Percentiles rank a stretch among this genome's conserved stretches.
Evolutionary conservation across 2,797 vertebrate species (phyloP).

Genomic region (Neosilurus mollespiculum): DNA sequence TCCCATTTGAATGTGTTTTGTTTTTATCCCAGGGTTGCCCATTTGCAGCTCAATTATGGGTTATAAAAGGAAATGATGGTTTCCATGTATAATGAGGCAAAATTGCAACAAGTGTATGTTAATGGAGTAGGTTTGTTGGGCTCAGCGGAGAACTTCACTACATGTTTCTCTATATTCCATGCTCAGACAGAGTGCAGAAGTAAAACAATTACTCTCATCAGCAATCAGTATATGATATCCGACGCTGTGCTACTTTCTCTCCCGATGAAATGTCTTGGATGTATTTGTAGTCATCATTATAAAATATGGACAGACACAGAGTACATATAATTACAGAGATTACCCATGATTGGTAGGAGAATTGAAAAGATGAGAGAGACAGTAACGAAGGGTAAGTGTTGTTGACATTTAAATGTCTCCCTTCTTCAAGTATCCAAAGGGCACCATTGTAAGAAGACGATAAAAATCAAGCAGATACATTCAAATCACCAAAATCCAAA

Average conservation of each 20-base stretch:
- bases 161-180: constrained; percentile 12
- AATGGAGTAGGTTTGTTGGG: constrained; percentile 14
- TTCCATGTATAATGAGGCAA: constrained; percentile 40
- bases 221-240: constrained; percentile 13
- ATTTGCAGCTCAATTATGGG: constrained; percentile 43
- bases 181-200: constrained; percentile 20
- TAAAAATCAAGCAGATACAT: neutral
- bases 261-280: neutral
- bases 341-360: constrained; percentile 16
- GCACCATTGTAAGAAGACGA: constrained; percentile 21
- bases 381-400: constrained; percentile 8
- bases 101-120: constrained; percentile 29
- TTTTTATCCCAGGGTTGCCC: constrained; percentile 9
- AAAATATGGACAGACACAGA: neutral
- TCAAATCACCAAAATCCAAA: neutral
- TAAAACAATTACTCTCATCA: constrained; percentile 28
- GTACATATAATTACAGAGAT: constrained; percentile 7
- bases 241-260: constrained; percentile 14
- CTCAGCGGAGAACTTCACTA: constrained; percentile 2
- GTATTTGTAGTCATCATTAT: constrained; percentile 3
- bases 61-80: constrained; percentile 44
- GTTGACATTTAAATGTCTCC: constrained; percentile 27
- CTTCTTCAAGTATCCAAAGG: constrained; percentile 21
- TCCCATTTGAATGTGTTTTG: constrained; percentile 20
- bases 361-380: constrained; percentile 8